Conservation (phyloP, 2,888 invertebrate species). For the Tinea pellionella region DNA sequence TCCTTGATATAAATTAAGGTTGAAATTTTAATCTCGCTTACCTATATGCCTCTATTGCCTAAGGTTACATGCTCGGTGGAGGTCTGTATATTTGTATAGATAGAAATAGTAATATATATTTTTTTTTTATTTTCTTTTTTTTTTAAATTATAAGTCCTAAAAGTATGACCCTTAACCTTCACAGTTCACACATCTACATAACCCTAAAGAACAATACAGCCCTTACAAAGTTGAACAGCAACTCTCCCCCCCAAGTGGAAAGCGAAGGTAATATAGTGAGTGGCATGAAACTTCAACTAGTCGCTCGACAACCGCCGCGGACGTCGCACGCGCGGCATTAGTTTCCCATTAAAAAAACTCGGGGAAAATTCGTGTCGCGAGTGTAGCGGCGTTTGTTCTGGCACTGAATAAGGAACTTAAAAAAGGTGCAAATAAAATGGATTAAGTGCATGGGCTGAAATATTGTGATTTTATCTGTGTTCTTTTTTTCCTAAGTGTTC, state of each 20-base stretch:
- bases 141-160: too few relatives aligned
- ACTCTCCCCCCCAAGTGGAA: constrained; percentile 10
- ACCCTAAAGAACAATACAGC: background rate
- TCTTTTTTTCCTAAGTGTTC: background rate
- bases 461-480: constrained; percentile 6
- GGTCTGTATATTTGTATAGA: too few relatives aligned
- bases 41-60: too few relatives aligned
- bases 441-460: constrained; percentile 9
- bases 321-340: constrained; percentile 11
- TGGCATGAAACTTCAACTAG: background rate
- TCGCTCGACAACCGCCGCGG: constrained; percentile 8
- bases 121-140: too few relatives aligned
- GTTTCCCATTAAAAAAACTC: constrained; percentile 10
- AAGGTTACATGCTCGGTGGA: too few relatives aligned
- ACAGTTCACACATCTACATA: background rate
- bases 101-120: too few relatives aligned
- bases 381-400: constrained; percentile 4
- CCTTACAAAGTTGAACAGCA: background rate
- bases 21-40: too few relatives aligned
- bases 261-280: constrained; percentile 10
- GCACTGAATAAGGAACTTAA: background rate
- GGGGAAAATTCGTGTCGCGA: constrained; percentile 12
- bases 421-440: background rate
- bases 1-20: background rate
- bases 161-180: background rate